Percentiles rank a stretch among this genome's conserved stretches.
These are phyloP conservation scores for Drosophila siamana DNA, from an alignment of 2,888 invertebrate species.

Conservation along the genomic window DNA sequence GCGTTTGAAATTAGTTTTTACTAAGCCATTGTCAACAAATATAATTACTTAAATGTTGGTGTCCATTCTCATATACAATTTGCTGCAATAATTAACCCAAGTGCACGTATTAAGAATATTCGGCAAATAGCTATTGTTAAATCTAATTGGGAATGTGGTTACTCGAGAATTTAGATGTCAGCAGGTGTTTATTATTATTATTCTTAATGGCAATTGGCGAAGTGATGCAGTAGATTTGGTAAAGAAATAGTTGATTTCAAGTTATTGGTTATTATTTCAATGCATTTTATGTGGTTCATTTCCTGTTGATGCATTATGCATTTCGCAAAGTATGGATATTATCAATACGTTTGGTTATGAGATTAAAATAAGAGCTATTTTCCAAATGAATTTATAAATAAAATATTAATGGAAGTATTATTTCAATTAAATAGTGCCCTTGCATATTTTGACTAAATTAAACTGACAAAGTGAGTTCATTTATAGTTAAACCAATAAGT, in stretches of 20 bases:
- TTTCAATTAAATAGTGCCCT: not conserved
- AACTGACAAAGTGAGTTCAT: not conserved
- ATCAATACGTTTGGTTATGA: not conserved
- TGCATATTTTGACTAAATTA: not conserved
- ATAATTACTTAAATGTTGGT: slow-evolving; percentile 30
- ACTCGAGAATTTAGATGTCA: not conserved
- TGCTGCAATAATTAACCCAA: not conserved
- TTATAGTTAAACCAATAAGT: too few relatives aligned
- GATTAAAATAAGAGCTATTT: not conserved
- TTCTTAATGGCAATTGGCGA: not conserved
- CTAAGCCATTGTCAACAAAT: slow-evolving; percentile 45
- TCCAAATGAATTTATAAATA: not conserved
- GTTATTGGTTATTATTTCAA: not conserved
- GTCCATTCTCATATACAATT: not conserved
- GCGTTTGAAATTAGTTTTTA: slow-evolving; percentile 51
- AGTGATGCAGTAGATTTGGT: not conserved
- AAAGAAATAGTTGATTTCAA: not conserved
- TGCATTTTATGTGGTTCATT: not conserved
- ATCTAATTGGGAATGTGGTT: not conserved
- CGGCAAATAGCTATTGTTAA: not conserved
- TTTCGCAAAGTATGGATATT: not conserved
- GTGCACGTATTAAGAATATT: not conserved
- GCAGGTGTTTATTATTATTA: not conserved
- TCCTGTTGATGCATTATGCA: not conserved
- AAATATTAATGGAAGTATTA: not conserved